Conservation (phyloP, 2,797 vertebrate genomes). For the Australoheros facetus region DNA sequence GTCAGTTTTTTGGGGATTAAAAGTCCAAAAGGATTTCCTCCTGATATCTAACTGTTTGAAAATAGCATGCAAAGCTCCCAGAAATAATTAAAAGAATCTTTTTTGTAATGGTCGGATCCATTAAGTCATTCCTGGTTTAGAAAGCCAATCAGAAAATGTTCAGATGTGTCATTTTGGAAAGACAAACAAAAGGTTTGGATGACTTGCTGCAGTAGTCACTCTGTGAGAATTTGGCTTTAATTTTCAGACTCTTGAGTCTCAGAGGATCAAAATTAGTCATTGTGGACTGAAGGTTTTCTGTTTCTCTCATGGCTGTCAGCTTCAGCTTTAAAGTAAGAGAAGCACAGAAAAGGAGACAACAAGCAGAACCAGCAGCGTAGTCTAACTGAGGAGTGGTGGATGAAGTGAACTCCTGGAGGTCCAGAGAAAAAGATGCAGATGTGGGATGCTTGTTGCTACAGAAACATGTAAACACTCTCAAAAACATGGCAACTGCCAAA, state of each 20-base stretch:
- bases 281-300: background rate
- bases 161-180: background rate
- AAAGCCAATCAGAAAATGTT: background rate
- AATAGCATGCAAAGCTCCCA: background rate
- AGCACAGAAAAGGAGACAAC: background rate
- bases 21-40: background rate
- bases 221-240: background rate
- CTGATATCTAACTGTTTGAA: background rate
- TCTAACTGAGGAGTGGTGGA: constrained; percentile 2
- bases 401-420: constrained; percentile 11
- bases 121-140: background rate
- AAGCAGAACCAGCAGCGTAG: background rate
- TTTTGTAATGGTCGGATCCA: background rate
- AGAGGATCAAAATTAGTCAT: background rate
- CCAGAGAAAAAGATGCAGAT: constrained; percentile 72
- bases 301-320: background rate
- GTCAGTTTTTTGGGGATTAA: no score
- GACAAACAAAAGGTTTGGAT: background rate
- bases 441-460: constrained; percentile 78
- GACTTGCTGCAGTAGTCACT: background rate
- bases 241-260: background rate
- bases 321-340: background rate
- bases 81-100: background rate
- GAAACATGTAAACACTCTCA: constrained; percentile 75
- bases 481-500: constrained; percentile 79